phyloP scores from a whole-genome alignment of 2,888 invertebrate genomes.

The Calameuta filiformis region DNA sequence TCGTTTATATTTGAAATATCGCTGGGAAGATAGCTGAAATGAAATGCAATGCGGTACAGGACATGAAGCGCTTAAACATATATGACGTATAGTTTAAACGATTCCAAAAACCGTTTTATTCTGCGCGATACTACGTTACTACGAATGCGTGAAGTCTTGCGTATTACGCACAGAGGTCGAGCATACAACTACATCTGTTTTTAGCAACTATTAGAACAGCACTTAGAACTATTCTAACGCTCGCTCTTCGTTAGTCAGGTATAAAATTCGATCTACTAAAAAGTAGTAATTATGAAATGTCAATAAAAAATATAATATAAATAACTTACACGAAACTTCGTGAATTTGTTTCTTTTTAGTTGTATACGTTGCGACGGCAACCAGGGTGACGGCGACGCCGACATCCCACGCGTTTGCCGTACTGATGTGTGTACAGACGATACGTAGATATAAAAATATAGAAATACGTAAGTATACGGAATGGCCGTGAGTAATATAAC shows the following conservation, averaged over 20 bases:
- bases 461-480: not conserved
- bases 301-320: not conserved
- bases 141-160: not conserved
- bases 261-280: not conserved
- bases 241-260: not conserved
- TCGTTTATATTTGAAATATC: not conserved
- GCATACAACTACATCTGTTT: not conserved
- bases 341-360: not conserved
- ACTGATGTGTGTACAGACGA: not conserved
- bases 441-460: not conserved
- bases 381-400: not conserved
- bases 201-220: no score
- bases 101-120: not conserved
- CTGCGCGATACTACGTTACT: not conserved
- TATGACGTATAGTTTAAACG: not conserved
- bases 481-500: not conserved
- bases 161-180: not conserved
- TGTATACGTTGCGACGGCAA: not conserved
- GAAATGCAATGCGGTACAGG: not conserved
- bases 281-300: not conserved
- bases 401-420: not conserved
- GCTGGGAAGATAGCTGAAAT: not conserved
- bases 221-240: no score
- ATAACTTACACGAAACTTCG: not conserved
- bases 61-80: not conserved